Evolutionary conservation across 2,797 vertebrate species (phyloP).

Genomic region (Hybognathus amarus): DNA sequence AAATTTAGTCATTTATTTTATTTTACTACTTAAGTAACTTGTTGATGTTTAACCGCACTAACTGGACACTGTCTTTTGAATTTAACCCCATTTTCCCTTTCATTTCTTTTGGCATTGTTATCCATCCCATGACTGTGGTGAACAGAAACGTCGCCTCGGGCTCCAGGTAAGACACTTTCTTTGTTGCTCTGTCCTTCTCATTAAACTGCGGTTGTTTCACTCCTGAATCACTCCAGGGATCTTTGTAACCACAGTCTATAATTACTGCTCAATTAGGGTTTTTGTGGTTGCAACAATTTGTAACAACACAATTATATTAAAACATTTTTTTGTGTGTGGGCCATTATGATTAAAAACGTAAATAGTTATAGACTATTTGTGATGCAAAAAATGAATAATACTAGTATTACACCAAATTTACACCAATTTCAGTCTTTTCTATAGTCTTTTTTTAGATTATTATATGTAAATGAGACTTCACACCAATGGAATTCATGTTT

Average conservation of each 20-base stretch:
- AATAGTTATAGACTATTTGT: background rate
- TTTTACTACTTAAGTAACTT: background rate
- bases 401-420: background rate
- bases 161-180: slow-evolving; percentile 76
- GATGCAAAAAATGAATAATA: background rate
- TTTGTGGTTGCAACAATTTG: background rate
- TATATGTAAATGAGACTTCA: slow-evolving; percentile 10
- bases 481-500: background rate
- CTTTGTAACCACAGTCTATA: background rate
- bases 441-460: background rate
- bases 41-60: background rate
- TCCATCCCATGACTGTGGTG: slow-evolving; percentile 61
- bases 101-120: slow-evolving; percentile 53
- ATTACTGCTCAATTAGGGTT: background rate
- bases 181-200: slow-evolving; percentile 47
- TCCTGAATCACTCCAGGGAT: background rate
- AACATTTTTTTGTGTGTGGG: background rate
- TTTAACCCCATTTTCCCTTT: slow-evolving; percentile 53
- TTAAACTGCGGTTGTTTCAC: slow-evolving; percentile 37
- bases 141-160: slow-evolving; percentile 72
- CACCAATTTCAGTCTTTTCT: too few relatives aligned
- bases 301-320: background rate
- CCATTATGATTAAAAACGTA: background rate
- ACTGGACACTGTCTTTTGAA: slow-evolving; percentile 39
- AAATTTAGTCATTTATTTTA: background rate